Evolutionary conservation across 2,797 vertebrate genomes (phyloP).

Genomic region (Schizopygopsis pylzovi): DNA sequence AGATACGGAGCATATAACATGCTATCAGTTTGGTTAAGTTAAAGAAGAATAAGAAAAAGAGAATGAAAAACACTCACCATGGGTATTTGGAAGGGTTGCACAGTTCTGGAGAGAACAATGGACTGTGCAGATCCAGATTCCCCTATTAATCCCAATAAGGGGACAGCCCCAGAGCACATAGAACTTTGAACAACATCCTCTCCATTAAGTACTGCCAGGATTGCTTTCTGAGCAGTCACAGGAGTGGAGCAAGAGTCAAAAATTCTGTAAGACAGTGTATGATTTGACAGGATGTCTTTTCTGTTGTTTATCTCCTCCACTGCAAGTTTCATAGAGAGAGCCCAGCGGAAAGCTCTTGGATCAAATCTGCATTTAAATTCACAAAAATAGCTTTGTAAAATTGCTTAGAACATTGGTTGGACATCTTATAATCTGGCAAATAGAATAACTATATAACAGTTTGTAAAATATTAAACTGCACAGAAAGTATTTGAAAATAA

Average conservation of each 20-base stretch:
- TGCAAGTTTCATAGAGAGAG: slow-evolving; percentile 65
- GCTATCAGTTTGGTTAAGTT: no score
- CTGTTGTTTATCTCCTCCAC: slow-evolving; percentile 67
- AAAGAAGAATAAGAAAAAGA: neutral
- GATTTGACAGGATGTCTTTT: slow-evolving; percentile 58
- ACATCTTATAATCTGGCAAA: neutral
- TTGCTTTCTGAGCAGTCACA: slow-evolving; percentile 62
- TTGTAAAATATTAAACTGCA: neutral
- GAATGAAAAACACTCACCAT: slow-evolving; percentile 58
- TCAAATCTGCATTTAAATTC: slow-evolving; percentile 61
- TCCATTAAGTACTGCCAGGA: slow-evolving; percentile 60
- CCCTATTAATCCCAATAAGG: slow-evolving; percentile 62
- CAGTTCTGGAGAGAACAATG: slow-evolving; percentile 64
- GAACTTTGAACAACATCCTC: slow-evolving; percentile 40
- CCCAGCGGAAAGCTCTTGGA: slow-evolving; percentile 65
- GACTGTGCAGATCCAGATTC: slow-evolving; percentile 70
- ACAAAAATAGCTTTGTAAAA: neutral
- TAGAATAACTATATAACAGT: neutral
- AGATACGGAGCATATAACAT: neutral
- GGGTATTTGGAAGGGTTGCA: slow-evolving; percentile 67
- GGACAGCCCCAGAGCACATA: slow-evolving; percentile 51
- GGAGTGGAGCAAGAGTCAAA: slow-evolving; percentile 69
- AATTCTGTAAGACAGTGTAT: slow-evolving; percentile 65
- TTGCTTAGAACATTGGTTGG: neutral
- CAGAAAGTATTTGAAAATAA: neutral